A percentile compares a stretch with the other conserved stretches of the same genome.
Conservation (phyloP, 2,888 invertebrate species). For the Troilus luridus region DNA sequence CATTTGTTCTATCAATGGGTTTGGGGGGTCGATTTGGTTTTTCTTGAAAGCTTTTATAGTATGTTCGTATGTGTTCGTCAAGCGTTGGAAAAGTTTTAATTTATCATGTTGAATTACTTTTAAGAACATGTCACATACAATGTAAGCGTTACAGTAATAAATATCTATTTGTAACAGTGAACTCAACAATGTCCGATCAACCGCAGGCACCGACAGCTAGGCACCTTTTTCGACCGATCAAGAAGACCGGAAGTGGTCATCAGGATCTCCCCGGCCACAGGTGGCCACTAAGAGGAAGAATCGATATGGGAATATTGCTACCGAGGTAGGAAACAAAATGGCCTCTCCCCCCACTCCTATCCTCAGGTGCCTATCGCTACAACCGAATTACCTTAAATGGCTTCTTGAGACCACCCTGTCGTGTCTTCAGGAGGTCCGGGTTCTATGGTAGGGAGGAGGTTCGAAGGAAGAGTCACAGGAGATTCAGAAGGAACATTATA, state of each 20-base stretch:
- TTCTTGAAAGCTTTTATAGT: too few relatives aligned
- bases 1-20: too few relatives aligned
- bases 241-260: neutral
- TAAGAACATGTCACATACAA: too few relatives aligned
- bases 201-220: neutral
- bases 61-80: too few relatives aligned
- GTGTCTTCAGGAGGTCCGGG: neutral
- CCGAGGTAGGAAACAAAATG: constrained; percentile 31
- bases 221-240: neutral
- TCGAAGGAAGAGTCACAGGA: too few relatives aligned
- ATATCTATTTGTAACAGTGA: too few relatives aligned
- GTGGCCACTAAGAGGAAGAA: constrained; percentile 49
- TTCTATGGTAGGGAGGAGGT: neutral
- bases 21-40: too few relatives aligned
- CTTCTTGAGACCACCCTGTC: neutral
- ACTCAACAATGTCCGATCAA: too few relatives aligned
- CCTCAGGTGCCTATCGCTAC: neutral
- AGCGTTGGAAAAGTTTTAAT: too few relatives aligned
- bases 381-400: constrained; percentile 43
- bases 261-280: constrained; percentile 41
- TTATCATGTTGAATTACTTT: too few relatives aligned
- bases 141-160: too few relatives aligned
- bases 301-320: constrained; percentile 51
- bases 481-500: neutral
- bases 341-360: constrained; percentile 8